These are phyloP conservation scores for Leptosomus discolor DNA, from an alignment of 2,113 vertebrate genomes.

Conservation along the genomic window DNA sequence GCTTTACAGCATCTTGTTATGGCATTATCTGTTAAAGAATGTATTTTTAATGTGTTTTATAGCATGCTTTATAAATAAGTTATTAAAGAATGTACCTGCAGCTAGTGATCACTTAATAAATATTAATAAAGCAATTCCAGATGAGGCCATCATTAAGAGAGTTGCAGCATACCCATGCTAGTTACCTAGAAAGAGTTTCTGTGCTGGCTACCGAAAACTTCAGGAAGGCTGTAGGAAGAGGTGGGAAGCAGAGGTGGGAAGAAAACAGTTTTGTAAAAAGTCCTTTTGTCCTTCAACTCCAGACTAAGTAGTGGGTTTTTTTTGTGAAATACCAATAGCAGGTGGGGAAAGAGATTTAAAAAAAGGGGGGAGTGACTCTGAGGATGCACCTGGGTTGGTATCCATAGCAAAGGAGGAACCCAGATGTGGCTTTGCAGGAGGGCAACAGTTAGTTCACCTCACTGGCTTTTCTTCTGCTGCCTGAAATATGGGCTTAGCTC, in stretches of 20 bases:
- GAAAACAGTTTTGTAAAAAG: not conserved
- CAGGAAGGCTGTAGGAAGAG: not conserved
- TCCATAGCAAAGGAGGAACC: not conserved
- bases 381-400: accelerated
- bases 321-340: not conserved
- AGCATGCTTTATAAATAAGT: constrained; percentile 74
- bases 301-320: not conserved
- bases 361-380: not conserved
- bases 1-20: constrained; percentile 59
- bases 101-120: constrained; percentile 75
- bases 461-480: not conserved
- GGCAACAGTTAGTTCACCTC: not conserved
- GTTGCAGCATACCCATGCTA: not conserved
- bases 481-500: not conserved
- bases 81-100: constrained; percentile 72
- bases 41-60: constrained; percentile 80
- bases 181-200: constrained; percentile 3
- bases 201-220: not conserved
- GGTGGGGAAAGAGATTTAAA: not conserved
- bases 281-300: not conserved
- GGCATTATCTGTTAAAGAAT: constrained; percentile 74
- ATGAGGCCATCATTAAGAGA: constrained; percentile 52
- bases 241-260: not conserved
- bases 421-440: not conserved
- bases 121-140: constrained; percentile 75